Conservation (phyloP, 2,113 vertebrate species). For the Copsychus sechellarum region DNA sequence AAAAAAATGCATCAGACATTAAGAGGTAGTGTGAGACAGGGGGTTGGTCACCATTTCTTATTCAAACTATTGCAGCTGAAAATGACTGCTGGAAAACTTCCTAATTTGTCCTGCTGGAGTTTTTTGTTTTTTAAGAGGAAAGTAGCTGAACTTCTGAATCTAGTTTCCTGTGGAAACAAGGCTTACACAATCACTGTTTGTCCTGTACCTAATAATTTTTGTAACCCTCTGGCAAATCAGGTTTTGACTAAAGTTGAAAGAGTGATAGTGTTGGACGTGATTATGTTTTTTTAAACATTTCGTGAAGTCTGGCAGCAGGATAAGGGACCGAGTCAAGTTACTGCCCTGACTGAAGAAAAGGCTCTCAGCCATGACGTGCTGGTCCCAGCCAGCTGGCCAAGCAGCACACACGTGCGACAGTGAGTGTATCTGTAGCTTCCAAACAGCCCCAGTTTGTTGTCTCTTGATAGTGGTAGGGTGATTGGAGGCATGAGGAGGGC, state of each 20-base stretch:
- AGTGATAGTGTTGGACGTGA: background rate
- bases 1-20: background rate
- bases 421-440: background rate
- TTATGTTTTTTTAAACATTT: background rate
- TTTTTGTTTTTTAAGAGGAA: background rate
- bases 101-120: background rate
- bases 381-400: background rate
- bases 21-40: background rate
- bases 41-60: background rate
- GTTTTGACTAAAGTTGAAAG: background rate
- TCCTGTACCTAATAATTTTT: background rate
- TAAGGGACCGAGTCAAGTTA: background rate
- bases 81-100: conserved; percentile 2
- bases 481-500: background rate
- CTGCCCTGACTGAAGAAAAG: background rate
- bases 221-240: background rate
- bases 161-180: conserved; percentile 54
- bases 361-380: background rate
- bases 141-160: conserved; percentile 25
- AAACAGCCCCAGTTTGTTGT: background rate
- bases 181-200: conserved; percentile 30
- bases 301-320: background rate
- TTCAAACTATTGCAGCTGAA: background rate
- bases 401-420: background rate
- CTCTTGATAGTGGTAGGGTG: background rate